These are phyloP conservation scores for Atherinomorus stipes DNA, from an alignment of 2,113 vertebrate genomes.

Conservation along the genomic window DNA sequence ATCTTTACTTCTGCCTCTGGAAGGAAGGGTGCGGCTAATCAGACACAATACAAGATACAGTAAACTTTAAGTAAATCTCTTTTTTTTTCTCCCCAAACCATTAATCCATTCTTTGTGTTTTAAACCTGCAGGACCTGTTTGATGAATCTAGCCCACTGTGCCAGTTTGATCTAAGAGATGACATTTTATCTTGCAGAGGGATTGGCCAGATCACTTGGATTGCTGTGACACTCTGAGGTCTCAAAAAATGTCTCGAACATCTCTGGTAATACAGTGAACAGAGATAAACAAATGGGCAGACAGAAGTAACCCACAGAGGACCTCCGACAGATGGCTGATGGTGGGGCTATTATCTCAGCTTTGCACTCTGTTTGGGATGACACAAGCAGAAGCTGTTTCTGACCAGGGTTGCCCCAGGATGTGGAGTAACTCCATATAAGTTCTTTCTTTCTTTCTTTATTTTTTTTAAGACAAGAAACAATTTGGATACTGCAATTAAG, in stretches of 20 bases:
- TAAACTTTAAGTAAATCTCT: slow-evolving; percentile 12
- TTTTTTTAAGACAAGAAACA: slow-evolving; percentile 6
- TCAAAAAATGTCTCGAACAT: slow-evolving; percentile 3
- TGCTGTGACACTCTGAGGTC: background rate
- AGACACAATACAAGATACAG: slow-evolving; percentile 16
- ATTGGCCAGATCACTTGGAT: slow-evolving; percentile 1
- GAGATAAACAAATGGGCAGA: background rate
- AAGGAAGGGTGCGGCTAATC: slow-evolving; percentile 51
- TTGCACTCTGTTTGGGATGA: slow-evolving; percentile 29
- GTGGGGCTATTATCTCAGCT: slow-evolving; percentile 29
- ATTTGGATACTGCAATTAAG: background rate
- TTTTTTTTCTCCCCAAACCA: slow-evolving; percentile 18
- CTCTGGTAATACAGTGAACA: slow-evolving; percentile 21
- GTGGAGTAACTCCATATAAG: slow-evolving; percentile 12
- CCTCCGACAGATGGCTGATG: slow-evolving; percentile 18
- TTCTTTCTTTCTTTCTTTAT: background rate
- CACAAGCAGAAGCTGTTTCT: slow-evolving; percentile 16
- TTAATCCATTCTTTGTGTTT: slow-evolving; percentile 43
- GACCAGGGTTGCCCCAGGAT: slow-evolving; percentile 14
- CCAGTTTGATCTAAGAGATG: slow-evolving; percentile 4
- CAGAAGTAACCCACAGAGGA: slow-evolving; percentile 16
- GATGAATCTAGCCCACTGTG: slow-evolving; percentile 27
- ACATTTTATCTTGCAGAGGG: slow-evolving; percentile 8
- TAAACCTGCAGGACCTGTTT: slow-evolving; percentile 69
- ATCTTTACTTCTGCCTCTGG: slow-evolving; percentile 1